Percentiles rank a stretch among this genome's conserved stretches.
These are phyloP conservation scores for Microhierax caerulescens DNA, from an alignment of 2,797 vertebrate genomes.

Conservation along the genomic window DNA sequence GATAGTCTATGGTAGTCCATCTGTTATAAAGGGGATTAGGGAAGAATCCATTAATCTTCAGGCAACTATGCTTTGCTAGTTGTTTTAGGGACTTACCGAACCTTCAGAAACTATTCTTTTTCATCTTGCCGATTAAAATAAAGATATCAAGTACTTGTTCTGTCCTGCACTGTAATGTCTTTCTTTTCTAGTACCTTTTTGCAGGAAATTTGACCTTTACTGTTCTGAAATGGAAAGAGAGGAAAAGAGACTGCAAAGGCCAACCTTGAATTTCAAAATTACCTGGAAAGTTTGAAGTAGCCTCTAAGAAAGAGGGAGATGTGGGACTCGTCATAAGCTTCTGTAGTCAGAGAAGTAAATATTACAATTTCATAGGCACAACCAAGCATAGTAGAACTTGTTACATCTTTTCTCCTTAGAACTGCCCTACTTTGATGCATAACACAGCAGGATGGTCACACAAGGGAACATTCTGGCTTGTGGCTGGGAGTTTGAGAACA, in stretches of 20 bases:
- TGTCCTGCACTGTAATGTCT: not conserved
- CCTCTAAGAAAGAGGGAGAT: not conserved
- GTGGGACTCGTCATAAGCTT: not conserved
- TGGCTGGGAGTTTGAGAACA: not conserved
- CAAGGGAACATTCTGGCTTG: not conserved
- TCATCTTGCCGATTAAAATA: not conserved
- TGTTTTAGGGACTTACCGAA: not conserved
- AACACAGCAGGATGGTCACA: not conserved
- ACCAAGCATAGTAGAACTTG: not conserved
- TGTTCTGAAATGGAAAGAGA: not conserved
- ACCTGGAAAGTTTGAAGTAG: not conserved
- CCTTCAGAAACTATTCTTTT: not conserved
- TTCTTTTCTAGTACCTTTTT: not conserved
- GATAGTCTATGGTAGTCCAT: not conserved
- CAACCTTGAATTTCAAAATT: not conserved
- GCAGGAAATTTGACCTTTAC: not conserved
- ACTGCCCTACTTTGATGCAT: constrained; percentile 2
- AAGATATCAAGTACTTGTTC: not conserved
- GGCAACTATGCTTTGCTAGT: not conserved
- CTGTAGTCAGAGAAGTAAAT: not conserved
- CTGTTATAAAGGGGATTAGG: not conserved
- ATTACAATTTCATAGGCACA: not conserved
- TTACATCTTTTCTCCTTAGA: not conserved
- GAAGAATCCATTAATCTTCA: not conserved
- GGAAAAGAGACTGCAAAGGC: not conserved